Evolutionary conservation across 2,113 vertebrate genomes (phyloP).

Genomic region (Actenoides lindsayi): DNA sequence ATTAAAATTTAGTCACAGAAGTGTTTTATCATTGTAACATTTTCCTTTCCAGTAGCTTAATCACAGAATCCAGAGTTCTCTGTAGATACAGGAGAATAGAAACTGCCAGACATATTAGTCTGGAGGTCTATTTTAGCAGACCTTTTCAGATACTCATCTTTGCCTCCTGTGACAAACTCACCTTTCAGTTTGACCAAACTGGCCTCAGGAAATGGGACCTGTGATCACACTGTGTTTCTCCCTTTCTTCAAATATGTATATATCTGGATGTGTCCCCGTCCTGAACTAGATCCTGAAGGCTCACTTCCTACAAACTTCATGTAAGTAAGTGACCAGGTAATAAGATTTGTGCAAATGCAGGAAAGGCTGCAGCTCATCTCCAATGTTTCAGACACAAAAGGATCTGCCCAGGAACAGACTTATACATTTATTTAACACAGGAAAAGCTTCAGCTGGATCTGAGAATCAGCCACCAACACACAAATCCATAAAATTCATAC

Average conservation of each 20-base stretch:
- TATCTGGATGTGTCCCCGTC: not conserved
- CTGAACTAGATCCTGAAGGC: not conserved
- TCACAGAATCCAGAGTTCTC: not conserved
- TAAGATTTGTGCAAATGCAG: not conserved
- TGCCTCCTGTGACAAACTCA: not conserved
- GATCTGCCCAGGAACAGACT: not conserved
- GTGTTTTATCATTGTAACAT: not conserved
- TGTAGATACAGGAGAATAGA: not conserved
- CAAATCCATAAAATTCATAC: not conserved
- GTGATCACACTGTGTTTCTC: not conserved
- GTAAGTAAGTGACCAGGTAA: rapidly evolving
- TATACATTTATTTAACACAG: not conserved
- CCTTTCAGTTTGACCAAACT: not conserved
- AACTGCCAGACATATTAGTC: not conserved
- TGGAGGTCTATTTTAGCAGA: not conserved
- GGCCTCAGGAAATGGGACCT: not conserved
- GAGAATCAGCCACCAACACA: not conserved
- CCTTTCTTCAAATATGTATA: not conserved
- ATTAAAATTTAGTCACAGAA: not conserved
- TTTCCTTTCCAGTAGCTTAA: not conserved
- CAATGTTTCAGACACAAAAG: not conserved
- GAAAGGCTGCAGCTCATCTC: not conserved
- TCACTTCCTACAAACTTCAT: not conserved
- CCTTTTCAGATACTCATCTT: not conserved
- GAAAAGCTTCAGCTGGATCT: not conserved